Conservation (phyloP, 2,888 invertebrate genomes). For the Lithodes maja region DNA sequence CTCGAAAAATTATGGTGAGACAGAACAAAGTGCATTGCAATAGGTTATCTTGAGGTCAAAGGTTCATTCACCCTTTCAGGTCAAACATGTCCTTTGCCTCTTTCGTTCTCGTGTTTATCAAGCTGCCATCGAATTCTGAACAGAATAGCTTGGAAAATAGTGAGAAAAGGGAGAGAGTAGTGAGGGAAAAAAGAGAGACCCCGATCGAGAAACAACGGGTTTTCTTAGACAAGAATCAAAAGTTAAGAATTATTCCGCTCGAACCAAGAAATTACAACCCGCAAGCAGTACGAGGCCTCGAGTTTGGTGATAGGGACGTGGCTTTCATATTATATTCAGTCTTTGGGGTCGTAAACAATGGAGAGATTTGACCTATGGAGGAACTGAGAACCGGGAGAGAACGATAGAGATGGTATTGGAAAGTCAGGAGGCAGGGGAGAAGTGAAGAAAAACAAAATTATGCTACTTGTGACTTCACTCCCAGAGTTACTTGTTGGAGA, state of each 20-base stretch:
- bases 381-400: background rate
- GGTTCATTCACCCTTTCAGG: too few species aligned
- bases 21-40: background rate
- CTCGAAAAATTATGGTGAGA: background rate
- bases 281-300: background rate
- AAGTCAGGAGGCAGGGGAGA: background rate
- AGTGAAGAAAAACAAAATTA: background rate
- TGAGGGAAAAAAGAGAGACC: background rate
- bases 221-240: background rate
- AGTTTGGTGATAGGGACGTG: background rate
- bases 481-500: too few species aligned
- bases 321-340: background rate
- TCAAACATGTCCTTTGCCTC: background rate
- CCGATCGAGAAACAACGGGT: background rate
- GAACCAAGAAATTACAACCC: background rate
- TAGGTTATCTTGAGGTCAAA: slow-evolving; percentile 11
- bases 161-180: background rate
- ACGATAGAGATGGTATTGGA: background rate
- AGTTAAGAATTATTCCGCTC: background rate
- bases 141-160: background rate
- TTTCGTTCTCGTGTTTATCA: slow-evolving; percentile 21
- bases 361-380: background rate
- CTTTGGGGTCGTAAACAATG: background rate
- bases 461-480: too few species aligned
- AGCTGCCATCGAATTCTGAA: slow-evolving; percentile 20